A percentile compares a stretch with the other conserved stretches of the same genome.
Conservation (phyloP, 2,888 invertebrate species). For the Hanleya hanleyi region DNA sequence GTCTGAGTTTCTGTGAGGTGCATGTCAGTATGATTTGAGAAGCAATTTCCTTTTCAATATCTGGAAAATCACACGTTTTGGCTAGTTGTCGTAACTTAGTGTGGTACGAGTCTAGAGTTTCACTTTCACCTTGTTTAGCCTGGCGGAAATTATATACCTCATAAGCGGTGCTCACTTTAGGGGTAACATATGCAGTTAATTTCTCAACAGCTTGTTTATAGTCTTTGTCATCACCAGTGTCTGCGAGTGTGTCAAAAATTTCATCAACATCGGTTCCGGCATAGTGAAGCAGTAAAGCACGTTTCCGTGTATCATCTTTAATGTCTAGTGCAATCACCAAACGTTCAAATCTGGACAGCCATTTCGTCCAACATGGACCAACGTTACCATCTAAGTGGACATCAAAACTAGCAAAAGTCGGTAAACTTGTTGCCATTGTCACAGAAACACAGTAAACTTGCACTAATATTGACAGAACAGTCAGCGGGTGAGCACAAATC, state of each 20-base stretch:
- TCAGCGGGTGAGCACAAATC: no score
- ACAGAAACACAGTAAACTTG: no score
- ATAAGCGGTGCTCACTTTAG: conserved; percentile 1
- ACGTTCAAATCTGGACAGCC: conserved; percentile 14
- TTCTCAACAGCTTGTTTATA: neutral
- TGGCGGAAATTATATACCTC: conserved; percentile 7
- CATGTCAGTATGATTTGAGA: conserved; percentile 5
- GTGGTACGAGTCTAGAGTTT: conserved; percentile 12
- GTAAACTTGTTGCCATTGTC: conserved; percentile 7
- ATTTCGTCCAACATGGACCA: conserved; percentile 6
- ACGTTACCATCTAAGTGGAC: neutral
- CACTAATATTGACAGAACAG: no score
- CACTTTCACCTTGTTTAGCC: conserved; percentile 4
- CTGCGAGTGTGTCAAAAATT: conserved; percentile 12
- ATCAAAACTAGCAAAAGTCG: neutral
- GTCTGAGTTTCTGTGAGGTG: neutral
- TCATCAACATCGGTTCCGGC: conserved; percentile 15
- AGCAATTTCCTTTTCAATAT: conserved; percentile 10
- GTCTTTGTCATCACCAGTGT: conserved; percentile 7
- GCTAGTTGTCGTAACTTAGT: conserved; percentile 13
- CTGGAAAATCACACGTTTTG: conserved; percentile 13
- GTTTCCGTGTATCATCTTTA: neutral
- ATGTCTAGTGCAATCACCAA: conserved; percentile 4
- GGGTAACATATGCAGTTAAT: conserved; percentile 12
- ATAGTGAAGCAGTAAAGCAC: conserved; percentile 13